Evolutionary conservation across 2,113 vertebrate species (phyloP), one percentile per base, ranked within the genome.

Genomic region (Ceyx cyanopectus): DNA sequence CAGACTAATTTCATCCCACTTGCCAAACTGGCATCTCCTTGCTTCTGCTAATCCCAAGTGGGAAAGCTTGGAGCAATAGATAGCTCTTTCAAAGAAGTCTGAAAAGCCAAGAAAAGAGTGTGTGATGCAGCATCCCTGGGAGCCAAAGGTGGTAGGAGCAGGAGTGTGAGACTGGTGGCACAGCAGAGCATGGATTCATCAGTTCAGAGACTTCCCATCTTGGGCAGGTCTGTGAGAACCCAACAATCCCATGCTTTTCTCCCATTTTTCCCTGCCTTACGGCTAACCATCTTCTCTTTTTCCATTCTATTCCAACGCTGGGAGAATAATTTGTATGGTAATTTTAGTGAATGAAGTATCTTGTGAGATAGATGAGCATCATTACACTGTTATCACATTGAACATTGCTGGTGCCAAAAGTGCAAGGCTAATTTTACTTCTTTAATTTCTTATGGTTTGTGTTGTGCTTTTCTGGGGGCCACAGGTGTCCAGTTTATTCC

Each of bases 281-380:
- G 10, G 7, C 15, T 77, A 74, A 74, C 51, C 7, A 78, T 68
- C 8, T 87, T 76, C 12, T 22, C 10, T 77, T 81, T 77, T 63
- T 67, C 8, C 17, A 18, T 81, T 78, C 48, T 53, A 18, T 65
- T 91, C 60, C 22, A 85, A 50, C n/a, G 32, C 40, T 48, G 10
- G 21, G 48, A 77, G 56, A 74, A 80, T 75, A 93, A 85, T 94
- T 90, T 81, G 11, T 88, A 78, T 90, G 76, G 87, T 90, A 96
- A 89, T 91, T 88, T 93, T 92, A 86, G 40, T 81, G 85, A 78
- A 74, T 87, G 91, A 80, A 58, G 20, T 81, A 69, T 83, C 85
- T 26, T 81, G 48, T 48, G 53, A 86, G 83, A 74, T 68, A 81
- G 65, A 75, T 91, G 81, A 94, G 81, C 45, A 88, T 51, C 53